Evolutionary conservation across 2,888 invertebrate species (phyloP), one percentile per base, ranked within the genome.

Genomic region (Therioaphis trifolii): DNA sequence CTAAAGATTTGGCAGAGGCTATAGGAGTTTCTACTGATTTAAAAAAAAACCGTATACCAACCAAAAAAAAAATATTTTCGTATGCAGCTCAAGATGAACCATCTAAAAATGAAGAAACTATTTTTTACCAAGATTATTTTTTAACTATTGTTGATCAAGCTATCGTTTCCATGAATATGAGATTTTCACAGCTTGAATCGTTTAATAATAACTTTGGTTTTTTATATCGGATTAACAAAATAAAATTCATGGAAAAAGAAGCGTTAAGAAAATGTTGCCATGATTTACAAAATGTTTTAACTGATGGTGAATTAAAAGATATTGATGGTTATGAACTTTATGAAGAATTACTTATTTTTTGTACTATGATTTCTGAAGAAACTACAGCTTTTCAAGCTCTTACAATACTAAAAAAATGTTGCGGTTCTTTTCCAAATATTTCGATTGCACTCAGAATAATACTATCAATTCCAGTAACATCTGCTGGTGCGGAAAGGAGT

Each of bases 311-410:
- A 66, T 66, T 66, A 66, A 66, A 66, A 29, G 27, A 66, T 66
- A 66, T 66, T 35, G 29, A 66, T 66, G 66, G 29, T 35, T 66
- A 66, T 66, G 35, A 66, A 66, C 18, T 66, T 9, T 66, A 66
- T 35, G 66, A 66, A 66, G 66, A 66, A 66, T 66, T 66, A 35
- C 66, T 66, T 66, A 66, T 66, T 66, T 66, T 66, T 66, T 66
- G 66, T 66, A 66, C 66, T 29, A 66, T 29, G 35, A 66, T 66
- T 29, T 29, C 66, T 66, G 35, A 66, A 35, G 66, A 66, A 66
- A 66, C 66, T 5, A 66, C 66, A 35, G 35, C 29, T 66, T 61
- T 66, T 66, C 66, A 66, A 35, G 66, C 66, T 66, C 35, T 35
- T 66, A 15, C 63, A 66, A 18, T 66, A 66, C 66, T 66, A 66